phyloP scores from a whole-genome alignment of 2,888 invertebrate genomes.

The Aspidiotus destructor region DNA sequence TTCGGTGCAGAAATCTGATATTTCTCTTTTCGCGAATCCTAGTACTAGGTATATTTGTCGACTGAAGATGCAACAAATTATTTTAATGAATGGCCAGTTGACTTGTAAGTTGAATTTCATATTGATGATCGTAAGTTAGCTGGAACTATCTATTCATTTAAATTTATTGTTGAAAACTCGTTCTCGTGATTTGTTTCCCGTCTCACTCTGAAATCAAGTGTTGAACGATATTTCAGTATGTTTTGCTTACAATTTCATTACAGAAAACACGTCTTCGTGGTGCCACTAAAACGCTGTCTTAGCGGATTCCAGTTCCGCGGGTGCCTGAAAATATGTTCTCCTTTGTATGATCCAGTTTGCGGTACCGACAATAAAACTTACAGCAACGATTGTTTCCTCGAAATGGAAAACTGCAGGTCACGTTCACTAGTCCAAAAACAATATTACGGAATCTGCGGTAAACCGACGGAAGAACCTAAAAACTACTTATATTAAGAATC shows the following conservation, averaged over 20 bases:
- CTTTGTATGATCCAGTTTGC: conserved; percentile 82
- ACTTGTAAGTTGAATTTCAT: too few species aligned
- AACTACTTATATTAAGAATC: conserved; percentile 64
- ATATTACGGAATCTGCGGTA: conserved; percentile 74
- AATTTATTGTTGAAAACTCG: too few species aligned
- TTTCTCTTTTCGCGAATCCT: too few species aligned
- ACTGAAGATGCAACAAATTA: too few species aligned
- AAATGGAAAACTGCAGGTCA: conserved; percentile 82
- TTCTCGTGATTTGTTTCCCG: neutral
- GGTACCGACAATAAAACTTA: conserved; percentile 88
- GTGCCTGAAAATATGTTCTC: conserved; percentile 75
- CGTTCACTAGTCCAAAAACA: conserved; percentile 65
- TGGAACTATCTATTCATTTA: too few species aligned
- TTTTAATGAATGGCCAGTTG: too few species aligned
- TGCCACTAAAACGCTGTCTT: conserved; percentile 78
- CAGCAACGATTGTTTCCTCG: conserved; percentile 84
- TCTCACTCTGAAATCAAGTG: neutral
- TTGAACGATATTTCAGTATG: too few species aligned
- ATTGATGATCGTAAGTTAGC: too few species aligned
- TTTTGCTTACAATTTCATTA: neutral
- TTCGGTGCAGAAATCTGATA: too few species aligned
- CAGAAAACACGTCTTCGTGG: conserved; percentile 79
- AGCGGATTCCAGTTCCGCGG: conserved; percentile 76
- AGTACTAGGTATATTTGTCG: too few species aligned
- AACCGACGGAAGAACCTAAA: conserved; percentile 73